phyloP scores from a whole-genome alignment of 2,888 invertebrate genomes.

The Hypomecis punctinalis region DNA sequence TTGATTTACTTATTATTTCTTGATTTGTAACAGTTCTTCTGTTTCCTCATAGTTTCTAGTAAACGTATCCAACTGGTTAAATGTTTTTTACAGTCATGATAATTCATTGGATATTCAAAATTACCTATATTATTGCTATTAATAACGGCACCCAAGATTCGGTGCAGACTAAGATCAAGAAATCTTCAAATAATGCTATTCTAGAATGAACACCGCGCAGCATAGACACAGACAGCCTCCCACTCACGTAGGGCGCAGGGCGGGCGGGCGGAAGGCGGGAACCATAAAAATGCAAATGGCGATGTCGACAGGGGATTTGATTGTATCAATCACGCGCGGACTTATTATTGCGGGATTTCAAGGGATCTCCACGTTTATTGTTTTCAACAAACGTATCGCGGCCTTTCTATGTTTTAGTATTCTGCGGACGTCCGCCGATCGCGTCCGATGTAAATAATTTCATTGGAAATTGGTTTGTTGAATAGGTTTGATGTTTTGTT shows the following conservation, averaged over 20 bases:
- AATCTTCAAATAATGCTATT: slow-evolving; percentile 1
- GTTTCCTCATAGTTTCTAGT: no score
- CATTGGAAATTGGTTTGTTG: slow-evolving; percentile 11
- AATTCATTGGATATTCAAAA: no score
- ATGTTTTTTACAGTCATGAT: no score
- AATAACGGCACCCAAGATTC: no score
- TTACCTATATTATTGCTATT: no score
- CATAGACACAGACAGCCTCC: slow-evolving; percentile 1
- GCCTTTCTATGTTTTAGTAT: slow-evolving; percentile 10
- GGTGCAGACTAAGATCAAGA: no score
- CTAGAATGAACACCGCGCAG: not conserved
- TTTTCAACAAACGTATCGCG: slow-evolving; percentile 45
- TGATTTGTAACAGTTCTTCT: no score
- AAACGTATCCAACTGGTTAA: no score
- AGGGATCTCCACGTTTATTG: slow-evolving; percentile 68
- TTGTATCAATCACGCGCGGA: slow-evolving; percentile 78
- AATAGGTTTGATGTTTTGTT: slow-evolving; percentile 1
- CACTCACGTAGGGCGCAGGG: slow-evolving; percentile 26
- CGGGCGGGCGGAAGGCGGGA: slow-evolving; percentile 57
- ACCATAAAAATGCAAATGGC: slow-evolving; percentile 85
- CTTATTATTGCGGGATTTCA: slow-evolving; percentile 76
- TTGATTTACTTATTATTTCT: no score
- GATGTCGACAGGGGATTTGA: slow-evolving; percentile 83
- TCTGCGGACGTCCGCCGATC: slow-evolving; percentile 1
- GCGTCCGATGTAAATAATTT: slow-evolving; percentile 23